phyloP scores from a whole-genome alignment of 2,888 invertebrate genomes.

The Aphodius sticticus region DNA sequence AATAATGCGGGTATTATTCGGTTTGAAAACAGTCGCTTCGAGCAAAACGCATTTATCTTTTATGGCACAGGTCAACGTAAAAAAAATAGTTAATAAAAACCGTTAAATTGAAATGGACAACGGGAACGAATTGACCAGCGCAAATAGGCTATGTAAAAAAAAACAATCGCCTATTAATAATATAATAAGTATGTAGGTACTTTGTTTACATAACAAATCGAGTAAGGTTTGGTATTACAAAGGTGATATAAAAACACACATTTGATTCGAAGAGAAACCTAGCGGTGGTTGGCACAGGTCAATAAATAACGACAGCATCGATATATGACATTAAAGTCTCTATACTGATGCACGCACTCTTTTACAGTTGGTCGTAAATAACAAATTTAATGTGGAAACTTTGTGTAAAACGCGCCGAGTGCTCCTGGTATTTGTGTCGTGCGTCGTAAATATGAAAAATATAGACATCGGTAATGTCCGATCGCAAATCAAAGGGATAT shows the following conservation, averaged over 20 bases:
- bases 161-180: background rate
- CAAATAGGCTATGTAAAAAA: background rate
- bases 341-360: background rate
- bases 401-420: background rate
- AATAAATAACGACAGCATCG: background rate
- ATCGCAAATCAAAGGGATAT: background rate
- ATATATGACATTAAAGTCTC: background rate
- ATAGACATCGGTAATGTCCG: background rate
- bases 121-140: background rate
- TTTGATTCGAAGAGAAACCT: background rate
- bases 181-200: background rate
- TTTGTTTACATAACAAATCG: background rate
- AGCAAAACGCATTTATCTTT: background rate
- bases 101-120: conserved; percentile 4
- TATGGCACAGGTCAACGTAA: background rate
- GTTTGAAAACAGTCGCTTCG: background rate
- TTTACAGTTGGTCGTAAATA: conserved; percentile 4
- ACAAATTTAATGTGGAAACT: background rate
- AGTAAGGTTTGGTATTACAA: background rate
- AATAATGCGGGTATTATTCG: background rate
- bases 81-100: background rate
- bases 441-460: background rate
- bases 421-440: background rate
- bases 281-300: background rate
- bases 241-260: background rate